Percentiles rank a stretch among this genome's conserved stretches.
Evolutionary conservation across 2,113 vertebrate species (phyloP).

Genomic region (Hemibates koningsi): DNA sequence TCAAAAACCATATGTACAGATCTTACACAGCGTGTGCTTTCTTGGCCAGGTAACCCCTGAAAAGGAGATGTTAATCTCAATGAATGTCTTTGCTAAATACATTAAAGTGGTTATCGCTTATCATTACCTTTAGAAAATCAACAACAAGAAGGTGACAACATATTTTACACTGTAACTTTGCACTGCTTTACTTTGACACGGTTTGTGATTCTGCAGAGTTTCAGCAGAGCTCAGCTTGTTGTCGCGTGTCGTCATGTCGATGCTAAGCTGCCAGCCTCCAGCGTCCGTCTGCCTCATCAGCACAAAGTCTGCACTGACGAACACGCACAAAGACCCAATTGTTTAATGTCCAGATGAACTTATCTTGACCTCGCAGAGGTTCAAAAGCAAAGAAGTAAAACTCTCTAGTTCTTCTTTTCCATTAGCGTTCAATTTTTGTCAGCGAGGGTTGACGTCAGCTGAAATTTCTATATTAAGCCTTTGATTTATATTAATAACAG

Average conservation of each 20-base stretch:
- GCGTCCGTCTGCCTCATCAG: slow-evolving; percentile 19
- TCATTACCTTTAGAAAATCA: background rate
- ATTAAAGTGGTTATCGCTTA: background rate
- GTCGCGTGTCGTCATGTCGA: background rate
- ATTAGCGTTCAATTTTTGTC: background rate
- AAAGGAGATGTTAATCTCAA: background rate
- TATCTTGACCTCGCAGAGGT: background rate
- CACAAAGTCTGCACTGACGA: slow-evolving; percentile 18
- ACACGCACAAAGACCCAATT: background rate
- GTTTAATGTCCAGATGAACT: background rate
- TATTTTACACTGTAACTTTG: background rate
- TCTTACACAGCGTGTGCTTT: background rate
- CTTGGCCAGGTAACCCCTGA: background rate
- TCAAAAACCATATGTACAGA: background rate
- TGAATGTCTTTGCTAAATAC: background rate
- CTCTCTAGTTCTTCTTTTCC: background rate
- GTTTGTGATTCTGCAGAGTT: background rate
- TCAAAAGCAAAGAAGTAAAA: background rate
- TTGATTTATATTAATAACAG: background rate
- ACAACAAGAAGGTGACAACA: background rate
- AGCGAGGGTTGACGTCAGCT: background rate
- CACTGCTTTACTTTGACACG: background rate
- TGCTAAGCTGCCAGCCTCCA: background rate
- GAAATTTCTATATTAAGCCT: background rate
- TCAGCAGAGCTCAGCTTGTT: slow-evolving; percentile 31